Evolutionary conservation across 2,113 vertebrate species (phyloP), one percentile per base, ranked within the genome.

Genomic region (Bucco capensis): DNA sequence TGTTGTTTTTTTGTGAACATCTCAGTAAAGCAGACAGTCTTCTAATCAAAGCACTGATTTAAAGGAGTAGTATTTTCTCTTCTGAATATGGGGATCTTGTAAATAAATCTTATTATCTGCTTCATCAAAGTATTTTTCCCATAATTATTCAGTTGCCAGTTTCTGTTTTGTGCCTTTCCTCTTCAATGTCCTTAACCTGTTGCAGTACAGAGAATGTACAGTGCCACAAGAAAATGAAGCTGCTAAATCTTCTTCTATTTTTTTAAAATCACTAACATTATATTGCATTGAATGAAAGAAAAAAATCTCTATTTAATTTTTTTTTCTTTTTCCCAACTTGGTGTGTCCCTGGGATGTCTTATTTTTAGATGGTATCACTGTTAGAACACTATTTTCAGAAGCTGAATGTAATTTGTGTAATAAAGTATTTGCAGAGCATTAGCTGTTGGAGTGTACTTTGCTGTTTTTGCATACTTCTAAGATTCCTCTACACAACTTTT

Each of bases 371-470:
- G 96, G 98, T 98, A 98, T 98, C 98, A 98, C 98, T 98, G 98
- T 98, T 98, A 99, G 98, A 99, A 98, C 97, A 99, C 98, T 99
- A 99, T 99, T 99, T 99, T 99, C 98, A 98, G 98, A 98, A 99
- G 98, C 97, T 98, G 98, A 98, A 99, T 99, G 98, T 98, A 99
- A 98, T 99, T 99, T 99, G 99, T 99, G 99, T 99, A 99, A 99
- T 99, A 99, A 99, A 99, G 99, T 99, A 98, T 99, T 98, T 98
- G 98, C 98, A 99, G 98, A 99, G 98, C 98, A 99, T 98, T 96
- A 96, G 92, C 87, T 96, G 89, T 97, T 4, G 1, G 92, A 96
- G 97, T 96, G 94, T 97, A 94, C 89, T 97, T 97, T 96, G 95
- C 65, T 93, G 86, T 96, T 96, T 96, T 95, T 96, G 65, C 64